Conservation (phyloP, 2,888 invertebrate species). For the Orthosia cruda region DNA sequence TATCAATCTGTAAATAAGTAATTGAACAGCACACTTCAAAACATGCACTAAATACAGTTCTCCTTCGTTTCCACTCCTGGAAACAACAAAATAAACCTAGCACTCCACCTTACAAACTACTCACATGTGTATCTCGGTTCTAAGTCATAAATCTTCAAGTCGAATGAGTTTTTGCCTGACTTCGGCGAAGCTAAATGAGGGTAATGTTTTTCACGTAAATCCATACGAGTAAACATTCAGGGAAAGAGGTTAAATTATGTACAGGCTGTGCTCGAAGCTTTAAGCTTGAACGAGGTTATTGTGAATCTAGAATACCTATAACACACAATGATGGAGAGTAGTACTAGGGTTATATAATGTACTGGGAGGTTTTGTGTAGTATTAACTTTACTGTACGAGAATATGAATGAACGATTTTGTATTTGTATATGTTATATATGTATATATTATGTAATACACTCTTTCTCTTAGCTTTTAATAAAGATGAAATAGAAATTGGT, state of each 20-base stretch:
- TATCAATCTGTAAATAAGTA: too few species aligned
- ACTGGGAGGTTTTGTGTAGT: not conserved
- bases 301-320: conserved; percentile 1
- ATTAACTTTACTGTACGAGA: not conserved
- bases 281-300: conserved; percentile 26
- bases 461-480: too few species aligned
- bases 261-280: conserved; percentile 25
- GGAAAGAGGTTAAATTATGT: conserved; percentile 37
- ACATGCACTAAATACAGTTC: not conserved
- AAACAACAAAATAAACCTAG: conserved; percentile 15
- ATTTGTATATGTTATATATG: too few species aligned
- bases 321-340: not conserved
- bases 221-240: conserved; percentile 33
- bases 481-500: too few species aligned
- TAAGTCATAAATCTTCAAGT: conserved; percentile 66
- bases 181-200: conserved; percentile 59
- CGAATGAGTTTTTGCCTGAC: conserved; percentile 66
- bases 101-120: not conserved
- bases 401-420: not conserved
- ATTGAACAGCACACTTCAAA: not conserved
- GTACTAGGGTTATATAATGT: not conserved
- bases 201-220: conserved; percentile 63
- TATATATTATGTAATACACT: too few species aligned
- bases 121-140: conserved; percentile 50
- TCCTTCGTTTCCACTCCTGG: conserved; percentile 4